Evolutionary conservation across 2,113 vertebrate species (phyloP), one percentile per base, ranked within the genome.

Genomic region (Oceanites oceanicus): DNA sequence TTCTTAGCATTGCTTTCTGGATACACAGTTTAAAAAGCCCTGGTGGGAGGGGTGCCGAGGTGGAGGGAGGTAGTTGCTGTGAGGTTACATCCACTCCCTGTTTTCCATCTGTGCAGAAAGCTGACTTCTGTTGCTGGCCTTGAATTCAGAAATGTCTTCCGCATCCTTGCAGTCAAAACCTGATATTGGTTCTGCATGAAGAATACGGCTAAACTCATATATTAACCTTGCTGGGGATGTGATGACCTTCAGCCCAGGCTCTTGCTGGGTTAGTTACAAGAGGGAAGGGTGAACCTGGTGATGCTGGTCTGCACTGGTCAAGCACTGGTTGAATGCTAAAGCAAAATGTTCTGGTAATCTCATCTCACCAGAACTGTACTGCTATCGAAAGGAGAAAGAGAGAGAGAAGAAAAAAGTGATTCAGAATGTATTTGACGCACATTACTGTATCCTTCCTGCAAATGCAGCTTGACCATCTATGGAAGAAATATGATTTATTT

Each of bases 401-500:
- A 2, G 15, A 9, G 3, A 18, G 9, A 1, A 12, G 38, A 38
- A 38, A 22, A 29, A 4, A 22, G 55, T 74, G 74, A 88, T 56
- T 86, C 80, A 81, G 86, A 68, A 26, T 3, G 49, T 44, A 26
- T 61, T 79, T 92, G 52, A 66, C 74, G 80, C 76, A 30, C 52
- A 72, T 53, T 71, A 80, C 44, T 0, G 15, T 82, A 2, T 84
- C 30, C 73, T 77, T 73, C 88, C 81, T 92, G 82, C 58, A 86
- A 82, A 53, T 47, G 38, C 62, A 40, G 62, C 81, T 59, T 93
- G 93, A 20, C 93, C 91, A 93, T 94, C 96, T 96, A 97, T 61
- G 96, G 94, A 96, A 96, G 96, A 96, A 97, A 95, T 82, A 94
- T 79, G 94, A 86, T 90, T 74, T 71, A 66, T 85, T 95, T 72